Evolutionary conservation across 30 jellyfish, hydroid and myxozoan genomes (phyloP).

Genomic region (Hydractinia symbiolongicarpus): DNA sequence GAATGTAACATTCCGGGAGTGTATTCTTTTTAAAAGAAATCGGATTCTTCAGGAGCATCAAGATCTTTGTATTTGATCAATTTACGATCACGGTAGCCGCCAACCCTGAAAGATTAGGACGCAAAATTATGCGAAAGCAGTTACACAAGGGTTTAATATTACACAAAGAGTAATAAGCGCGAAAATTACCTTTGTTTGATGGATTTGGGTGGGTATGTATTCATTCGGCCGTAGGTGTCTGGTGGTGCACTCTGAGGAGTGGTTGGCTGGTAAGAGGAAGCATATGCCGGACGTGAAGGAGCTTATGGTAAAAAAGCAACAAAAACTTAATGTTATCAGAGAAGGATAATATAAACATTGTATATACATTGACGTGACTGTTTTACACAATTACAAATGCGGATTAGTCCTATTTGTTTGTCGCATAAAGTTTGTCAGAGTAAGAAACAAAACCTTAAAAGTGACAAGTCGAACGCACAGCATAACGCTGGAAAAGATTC

Average conservation of each 20-base stretch:
- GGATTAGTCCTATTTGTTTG: too few relatives aligned
- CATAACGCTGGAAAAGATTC: too few relatives aligned
- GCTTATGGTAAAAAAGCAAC: not conserved
- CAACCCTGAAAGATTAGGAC: conserved; percentile 18
- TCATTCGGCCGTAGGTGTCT: conserved; percentile 41
- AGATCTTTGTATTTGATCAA: conserved; percentile 61
- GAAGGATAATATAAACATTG: too few relatives aligned
- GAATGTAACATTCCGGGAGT: too few relatives aligned
- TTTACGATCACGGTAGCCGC: conserved; percentile 36
- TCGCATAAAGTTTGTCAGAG: too few relatives aligned
- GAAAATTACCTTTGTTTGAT: conserved; percentile 5
- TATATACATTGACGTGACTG: too few relatives aligned
- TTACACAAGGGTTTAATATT: not conserved
- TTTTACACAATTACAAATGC: too few relatives aligned
- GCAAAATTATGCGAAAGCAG: not conserved
- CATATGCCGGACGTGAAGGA: conserved; percentile 8
- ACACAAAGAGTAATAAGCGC: not conserved
- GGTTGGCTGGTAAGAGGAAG: not conserved
- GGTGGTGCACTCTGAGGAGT: conserved; percentile 24
- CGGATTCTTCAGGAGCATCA: conserved; percentile 89
- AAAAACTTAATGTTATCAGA: too few relatives aligned
- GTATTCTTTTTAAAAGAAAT: conserved; percentile 40
- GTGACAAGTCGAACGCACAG: too few relatives aligned
- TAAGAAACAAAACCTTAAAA: too few relatives aligned
- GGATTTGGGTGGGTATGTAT: conserved; percentile 35